Percentiles rank a stretch among this genome's conserved stretches.
Evolutionary conservation across 2,113 vertebrate species (phyloP).

Genomic region (Limanda limanda): DNA sequence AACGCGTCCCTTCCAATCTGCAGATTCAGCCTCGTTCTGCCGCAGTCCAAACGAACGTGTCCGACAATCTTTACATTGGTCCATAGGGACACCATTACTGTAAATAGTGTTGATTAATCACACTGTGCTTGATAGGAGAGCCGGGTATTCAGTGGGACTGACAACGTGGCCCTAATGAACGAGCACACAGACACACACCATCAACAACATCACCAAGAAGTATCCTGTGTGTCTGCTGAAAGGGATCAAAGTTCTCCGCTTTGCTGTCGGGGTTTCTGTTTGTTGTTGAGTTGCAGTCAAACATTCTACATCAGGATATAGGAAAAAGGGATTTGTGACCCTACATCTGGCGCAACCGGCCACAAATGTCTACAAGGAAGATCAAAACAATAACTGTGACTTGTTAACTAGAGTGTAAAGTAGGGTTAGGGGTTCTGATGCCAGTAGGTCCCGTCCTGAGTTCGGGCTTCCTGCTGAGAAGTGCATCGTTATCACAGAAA

Average conservation of each 20-base stretch:
- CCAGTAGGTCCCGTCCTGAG: background rate
- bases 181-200: conserved; percentile 13
- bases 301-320: background rate
- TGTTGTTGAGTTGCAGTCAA: conserved; percentile 1
- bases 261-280: no score
- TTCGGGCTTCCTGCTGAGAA: background rate
- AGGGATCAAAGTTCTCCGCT: background rate
- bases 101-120: conserved; percentile 32
- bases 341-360: no score
- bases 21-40: conserved; percentile 17
- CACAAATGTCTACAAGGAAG: no score
- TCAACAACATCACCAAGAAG: background rate
- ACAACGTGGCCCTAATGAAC: no score
- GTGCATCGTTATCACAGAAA: background rate
- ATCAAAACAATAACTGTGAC: background rate
- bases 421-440: no score
- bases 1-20: conserved; percentile 51
- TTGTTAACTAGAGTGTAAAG: no score
- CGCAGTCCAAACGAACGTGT: conserved; percentile 17
- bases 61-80: conserved; percentile 37
- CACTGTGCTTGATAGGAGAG: conserved; percentile 3
- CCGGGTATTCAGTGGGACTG: conserved; percentile 11
- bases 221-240: conserved; percentile 21
- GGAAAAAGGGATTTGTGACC: no score
- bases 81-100: conserved; percentile 26